These are phyloP conservation scores for Pocillopora meandrina DNA, from an alignment of 92 coral and sea anemone species.

Conservation along the genomic window DNA sequence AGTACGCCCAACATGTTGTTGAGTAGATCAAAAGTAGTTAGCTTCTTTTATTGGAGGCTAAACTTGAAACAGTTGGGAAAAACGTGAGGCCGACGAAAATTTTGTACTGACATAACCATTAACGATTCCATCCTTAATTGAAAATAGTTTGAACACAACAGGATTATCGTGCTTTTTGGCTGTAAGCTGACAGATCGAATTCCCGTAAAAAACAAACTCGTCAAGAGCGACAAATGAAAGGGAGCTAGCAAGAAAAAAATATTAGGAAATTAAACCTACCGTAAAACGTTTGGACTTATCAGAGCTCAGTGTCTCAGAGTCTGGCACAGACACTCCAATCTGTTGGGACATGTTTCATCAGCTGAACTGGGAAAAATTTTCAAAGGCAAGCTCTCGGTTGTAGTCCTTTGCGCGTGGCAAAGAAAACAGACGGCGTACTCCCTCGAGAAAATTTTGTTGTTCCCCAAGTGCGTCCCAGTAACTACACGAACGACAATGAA, in stretches of 20 bases:
- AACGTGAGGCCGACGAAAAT: background rate
- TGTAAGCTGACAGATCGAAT: conserved; percentile 30
- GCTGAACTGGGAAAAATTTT: conserved; percentile 26
- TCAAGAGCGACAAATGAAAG: background rate
- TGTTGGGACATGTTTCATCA: conserved; percentile 64
- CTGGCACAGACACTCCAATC: conserved; percentile 97
- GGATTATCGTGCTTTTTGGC: conserved; percentile 37
- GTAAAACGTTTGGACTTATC: conserved; percentile 99
- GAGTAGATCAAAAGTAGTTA: background rate
- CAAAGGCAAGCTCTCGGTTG: background rate
- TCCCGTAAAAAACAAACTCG: conserved; percentile 28
- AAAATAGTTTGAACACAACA: conserved; percentile 28
- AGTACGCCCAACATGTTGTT: background rate
- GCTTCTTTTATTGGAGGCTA: background rate
- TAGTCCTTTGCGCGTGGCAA: conserved; percentile 7
- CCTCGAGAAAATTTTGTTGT: conserved; percentile 1
- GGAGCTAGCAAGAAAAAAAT: background rate
- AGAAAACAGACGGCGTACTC: background rate
- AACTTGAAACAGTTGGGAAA: background rate
- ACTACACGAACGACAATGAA: conserved; percentile 7
- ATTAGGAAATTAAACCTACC: conserved; percentile 62
- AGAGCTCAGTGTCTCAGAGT: conserved; percentile 97
- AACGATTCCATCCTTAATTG: conserved; percentile 2
- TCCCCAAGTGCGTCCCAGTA: background rate
- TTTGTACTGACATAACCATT: conserved; percentile 1